phyloP scores from a whole-genome alignment of 2,797 vertebrate genomes.

The Arctocebus calabarensis region DNA sequence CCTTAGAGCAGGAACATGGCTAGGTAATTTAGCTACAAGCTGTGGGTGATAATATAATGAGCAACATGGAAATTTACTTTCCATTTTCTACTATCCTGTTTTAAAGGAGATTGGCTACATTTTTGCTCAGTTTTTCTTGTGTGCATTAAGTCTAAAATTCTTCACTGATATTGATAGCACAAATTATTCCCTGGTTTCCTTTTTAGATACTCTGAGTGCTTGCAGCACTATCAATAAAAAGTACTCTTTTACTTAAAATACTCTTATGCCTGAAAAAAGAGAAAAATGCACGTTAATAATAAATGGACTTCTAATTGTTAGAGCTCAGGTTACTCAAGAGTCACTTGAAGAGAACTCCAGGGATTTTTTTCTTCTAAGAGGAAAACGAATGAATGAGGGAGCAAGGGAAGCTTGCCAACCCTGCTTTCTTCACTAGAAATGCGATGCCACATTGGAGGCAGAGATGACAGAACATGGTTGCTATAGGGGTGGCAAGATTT shows the following conservation, averaged over 20 bases:
- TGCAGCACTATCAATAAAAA: neutral
- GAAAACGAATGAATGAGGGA: neutral
- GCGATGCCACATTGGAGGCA: slow-evolving; percentile 49
- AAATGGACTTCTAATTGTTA: slow-evolving; percentile 42
- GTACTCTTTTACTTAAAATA: neutral
- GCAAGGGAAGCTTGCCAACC: neutral
- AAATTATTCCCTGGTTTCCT: neutral
- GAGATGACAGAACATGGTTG: slow-evolving; percentile 73
- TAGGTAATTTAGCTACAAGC: neutral
- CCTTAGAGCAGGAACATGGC: neutral
- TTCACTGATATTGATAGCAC: neutral
- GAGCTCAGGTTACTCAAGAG: slow-evolving; percentile 52
- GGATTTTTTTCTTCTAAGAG: slow-evolving; percentile 31
- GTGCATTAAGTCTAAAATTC: neutral
- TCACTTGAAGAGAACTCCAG: slow-evolving; percentile 23
- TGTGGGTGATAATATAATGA: neutral
- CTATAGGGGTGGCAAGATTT: slow-evolving; percentile 60
- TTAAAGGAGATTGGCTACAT: neutral
- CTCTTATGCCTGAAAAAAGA: neutral
- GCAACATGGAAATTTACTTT: neutral
- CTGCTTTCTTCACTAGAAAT: slow-evolving; percentile 57
- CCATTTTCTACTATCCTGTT: neutral
- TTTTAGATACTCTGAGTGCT: neutral
- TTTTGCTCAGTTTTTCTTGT: neutral
- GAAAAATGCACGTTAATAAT: neutral